phyloP scores from a whole-genome alignment of 2,888 invertebrate genomes.

The Pammene aurita region DNA sequence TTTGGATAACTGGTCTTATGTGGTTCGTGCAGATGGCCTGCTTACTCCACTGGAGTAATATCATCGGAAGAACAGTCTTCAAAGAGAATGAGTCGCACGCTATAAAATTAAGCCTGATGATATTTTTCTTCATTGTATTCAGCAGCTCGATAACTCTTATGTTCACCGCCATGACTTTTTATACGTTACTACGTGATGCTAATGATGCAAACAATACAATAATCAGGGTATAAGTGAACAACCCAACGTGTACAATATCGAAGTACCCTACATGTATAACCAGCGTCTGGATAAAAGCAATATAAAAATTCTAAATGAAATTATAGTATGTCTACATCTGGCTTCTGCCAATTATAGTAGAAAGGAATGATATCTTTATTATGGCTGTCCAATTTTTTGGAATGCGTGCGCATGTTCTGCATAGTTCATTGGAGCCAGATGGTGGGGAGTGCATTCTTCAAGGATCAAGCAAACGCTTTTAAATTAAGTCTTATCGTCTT shows the following conservation, averaged over 20 bases:
- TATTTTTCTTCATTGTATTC: slow-evolving; percentile 1
- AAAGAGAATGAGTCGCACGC: slow-evolving; percentile 13
- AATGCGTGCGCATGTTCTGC: slow-evolving; percentile 57
- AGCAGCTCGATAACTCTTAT: not conserved
- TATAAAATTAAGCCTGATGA: slow-evolving; percentile 8
- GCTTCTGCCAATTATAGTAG: not conserved
- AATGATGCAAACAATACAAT: not conserved
- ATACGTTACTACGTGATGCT: slow-evolving; percentile 1
- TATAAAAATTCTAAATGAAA: too few relatives aligned
- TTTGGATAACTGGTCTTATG: slow-evolving; percentile 2
- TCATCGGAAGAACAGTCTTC: slow-evolving; percentile 12
- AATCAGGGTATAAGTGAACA: not conserved
- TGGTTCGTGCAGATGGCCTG: slow-evolving; percentile 15
- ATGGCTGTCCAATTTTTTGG: slow-evolving; percentile 44
- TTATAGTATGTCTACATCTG: not conserved
- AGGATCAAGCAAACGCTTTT: slow-evolving; percentile 49
- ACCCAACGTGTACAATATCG: not conserved
- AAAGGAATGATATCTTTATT: not conserved
- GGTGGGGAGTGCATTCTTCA: slow-evolving; percentile 56
- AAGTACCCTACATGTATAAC: not conserved
- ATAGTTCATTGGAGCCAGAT: slow-evolving; percentile 67
- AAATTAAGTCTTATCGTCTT: slow-evolving; percentile 54
- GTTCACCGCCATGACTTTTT: slow-evolving; percentile 13
- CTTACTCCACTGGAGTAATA: slow-evolving; percentile 8
- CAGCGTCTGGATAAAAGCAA: too few relatives aligned